A percentile compares a stretch with the other conserved stretches of the same genome.
Evolutionary conservation across 2,888 invertebrate species (phyloP).

Genomic region (Amblyteles armatorius): DNA sequence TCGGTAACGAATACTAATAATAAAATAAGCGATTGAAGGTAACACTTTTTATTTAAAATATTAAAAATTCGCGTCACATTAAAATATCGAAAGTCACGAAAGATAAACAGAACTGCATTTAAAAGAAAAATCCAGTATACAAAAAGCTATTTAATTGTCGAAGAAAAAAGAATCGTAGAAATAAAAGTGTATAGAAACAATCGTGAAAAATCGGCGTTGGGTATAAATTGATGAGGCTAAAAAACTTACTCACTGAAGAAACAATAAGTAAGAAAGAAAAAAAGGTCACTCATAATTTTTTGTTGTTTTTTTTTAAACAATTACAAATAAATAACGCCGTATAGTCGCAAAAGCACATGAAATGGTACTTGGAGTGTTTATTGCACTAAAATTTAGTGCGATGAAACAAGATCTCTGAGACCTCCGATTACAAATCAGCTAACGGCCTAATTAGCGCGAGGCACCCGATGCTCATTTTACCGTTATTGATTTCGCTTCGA

Average conservation of each 20-base stretch:
- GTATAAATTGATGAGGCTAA: background rate
- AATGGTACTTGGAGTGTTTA: background rate
- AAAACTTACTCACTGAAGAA: background rate
- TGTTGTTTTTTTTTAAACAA: background rate
- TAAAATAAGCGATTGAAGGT: constrained; percentile 38
- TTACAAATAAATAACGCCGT: constrained; percentile 1
- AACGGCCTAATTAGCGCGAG: background rate
- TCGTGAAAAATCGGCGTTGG: background rate
- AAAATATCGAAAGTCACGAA: background rate
- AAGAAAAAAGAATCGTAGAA: background rate
- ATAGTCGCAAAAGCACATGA: constrained; percentile 19
- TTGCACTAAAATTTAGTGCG: background rate
- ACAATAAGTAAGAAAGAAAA: background rate
- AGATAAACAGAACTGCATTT: constrained; percentile 1
- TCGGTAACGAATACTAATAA: constrained; percentile 41
- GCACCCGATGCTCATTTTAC: background rate
- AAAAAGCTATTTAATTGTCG: constrained; percentile 27
- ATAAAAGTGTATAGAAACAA: background rate
- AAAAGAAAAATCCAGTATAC: constrained; percentile 24
- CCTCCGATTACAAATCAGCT: background rate
- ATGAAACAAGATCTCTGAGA: background rate
- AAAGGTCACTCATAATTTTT: background rate
- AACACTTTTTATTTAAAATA: constrained; percentile 25
- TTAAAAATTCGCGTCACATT: constrained; percentile 31
- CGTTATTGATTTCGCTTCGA: background rate